phyloP scores from a whole-genome alignment of 2,888 invertebrate genomes.

The Listrodromus nycthemerus region DNA sequence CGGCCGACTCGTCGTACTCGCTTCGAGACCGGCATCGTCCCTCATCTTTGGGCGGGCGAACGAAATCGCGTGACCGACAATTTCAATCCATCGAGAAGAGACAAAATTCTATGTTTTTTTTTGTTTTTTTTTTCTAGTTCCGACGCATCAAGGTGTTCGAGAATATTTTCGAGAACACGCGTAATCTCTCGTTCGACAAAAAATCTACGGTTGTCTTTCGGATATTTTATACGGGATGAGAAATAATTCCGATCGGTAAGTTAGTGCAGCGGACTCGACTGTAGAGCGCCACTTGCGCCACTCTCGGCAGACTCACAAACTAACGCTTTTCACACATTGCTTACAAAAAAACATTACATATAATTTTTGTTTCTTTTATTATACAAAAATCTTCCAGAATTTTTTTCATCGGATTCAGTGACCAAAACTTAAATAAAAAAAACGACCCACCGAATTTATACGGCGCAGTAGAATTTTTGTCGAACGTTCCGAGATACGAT shows the following conservation, averaged over 20 bases:
- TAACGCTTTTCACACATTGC: too few relatives aligned
- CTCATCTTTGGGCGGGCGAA: conserved; percentile 58
- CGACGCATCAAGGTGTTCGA: background rate
- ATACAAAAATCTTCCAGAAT: background rate
- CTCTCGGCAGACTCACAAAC: too few relatives aligned
- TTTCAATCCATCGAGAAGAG: conserved; percentile 23
- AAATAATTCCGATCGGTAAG: too few relatives aligned
- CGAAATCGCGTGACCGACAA: background rate
- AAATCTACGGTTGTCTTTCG: conserved; percentile 2
- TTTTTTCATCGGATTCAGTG: background rate
- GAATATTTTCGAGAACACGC: background rate
- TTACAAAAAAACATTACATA: too few relatives aligned
- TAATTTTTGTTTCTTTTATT: background rate
- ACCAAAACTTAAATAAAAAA: too few relatives aligned
- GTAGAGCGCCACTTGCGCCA: too few relatives aligned
- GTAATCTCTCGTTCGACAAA: conserved; percentile 50
- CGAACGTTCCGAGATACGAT: conserved; percentile 31
- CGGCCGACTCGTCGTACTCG: conserved; percentile 80
- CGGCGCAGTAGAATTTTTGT: conserved; percentile 2
- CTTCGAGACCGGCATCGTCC: conserved; percentile 78
- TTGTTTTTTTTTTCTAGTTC: background rate
- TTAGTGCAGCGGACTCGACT: too few relatives aligned
- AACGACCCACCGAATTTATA: too few relatives aligned
- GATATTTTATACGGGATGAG: too few relatives aligned
- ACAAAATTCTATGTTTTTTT: background rate